phyloP scores from a whole-genome alignment of 2,113 vertebrate species.

The Sapayoa aenigma region DNA sequence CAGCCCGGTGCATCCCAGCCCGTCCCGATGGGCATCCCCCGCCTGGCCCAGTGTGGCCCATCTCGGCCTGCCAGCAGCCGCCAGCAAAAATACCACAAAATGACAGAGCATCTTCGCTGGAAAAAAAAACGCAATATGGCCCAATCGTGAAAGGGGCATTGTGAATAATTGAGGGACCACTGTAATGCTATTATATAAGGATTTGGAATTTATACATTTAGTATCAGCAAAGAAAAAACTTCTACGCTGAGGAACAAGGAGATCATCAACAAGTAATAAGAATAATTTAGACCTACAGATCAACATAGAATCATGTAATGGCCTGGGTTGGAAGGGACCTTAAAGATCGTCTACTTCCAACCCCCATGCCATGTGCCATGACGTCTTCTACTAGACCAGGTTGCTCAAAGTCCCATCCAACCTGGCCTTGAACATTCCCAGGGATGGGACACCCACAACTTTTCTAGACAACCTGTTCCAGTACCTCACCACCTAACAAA shows the following conservation, averaged over 20 bases:
- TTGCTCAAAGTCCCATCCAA: neutral
- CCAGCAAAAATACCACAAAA: too few species aligned
- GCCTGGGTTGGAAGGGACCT: neutral
- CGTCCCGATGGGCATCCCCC: too few species aligned
- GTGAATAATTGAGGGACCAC: too few species aligned
- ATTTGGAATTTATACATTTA: neutral
- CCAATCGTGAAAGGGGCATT: too few species aligned
- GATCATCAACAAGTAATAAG: neutral
- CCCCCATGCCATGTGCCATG: fast-evolving
- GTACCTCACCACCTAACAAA: neutral
- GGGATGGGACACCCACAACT: neutral
- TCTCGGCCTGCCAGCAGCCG: too few species aligned
- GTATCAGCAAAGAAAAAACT: neutral
- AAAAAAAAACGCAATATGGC: too few species aligned
- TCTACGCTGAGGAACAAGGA: neutral
- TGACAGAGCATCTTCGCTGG: too few species aligned
- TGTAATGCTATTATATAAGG: neutral
- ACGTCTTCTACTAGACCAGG: neutral
- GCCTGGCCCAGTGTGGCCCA: too few species aligned
- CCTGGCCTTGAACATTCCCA: neutral
- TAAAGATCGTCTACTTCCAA: neutral
- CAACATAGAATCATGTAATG: neutral
- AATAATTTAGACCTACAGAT: neutral
- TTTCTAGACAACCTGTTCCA: neutral
- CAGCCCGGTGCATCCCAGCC: too few species aligned